Conservation (phyloP, 2,113 vertebrate species). For the Otus sunia region DNA sequence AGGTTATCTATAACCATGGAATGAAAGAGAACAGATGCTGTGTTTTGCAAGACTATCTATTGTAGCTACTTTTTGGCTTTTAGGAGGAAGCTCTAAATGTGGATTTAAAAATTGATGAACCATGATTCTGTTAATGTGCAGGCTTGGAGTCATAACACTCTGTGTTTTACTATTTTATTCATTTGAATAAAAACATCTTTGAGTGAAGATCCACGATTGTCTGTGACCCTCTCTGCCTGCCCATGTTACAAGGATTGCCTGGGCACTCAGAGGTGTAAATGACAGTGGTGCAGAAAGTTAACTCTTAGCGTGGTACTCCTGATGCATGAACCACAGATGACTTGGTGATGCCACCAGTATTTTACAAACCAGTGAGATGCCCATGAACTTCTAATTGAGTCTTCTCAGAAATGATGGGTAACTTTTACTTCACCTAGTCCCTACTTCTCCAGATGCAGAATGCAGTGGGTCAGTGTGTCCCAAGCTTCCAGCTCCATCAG, state of each 20-base stretch:
- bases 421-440: not conserved
- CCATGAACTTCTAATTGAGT: rapidly evolving
- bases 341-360: not conserved
- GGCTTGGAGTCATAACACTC: not conserved
- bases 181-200: not conserved
- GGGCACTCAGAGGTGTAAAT: rapidly evolving
- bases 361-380: not conserved
- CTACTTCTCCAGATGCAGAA: not conserved
- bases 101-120: slow-evolving; percentile 63
- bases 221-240: not conserved
- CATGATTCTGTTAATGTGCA: not conserved
- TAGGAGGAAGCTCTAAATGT: slow-evolving; percentile 28
- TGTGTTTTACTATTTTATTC: slow-evolving; percentile 11
- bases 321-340: not conserved
- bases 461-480: not conserved
- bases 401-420: not conserved
- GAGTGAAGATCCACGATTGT: not conserved
- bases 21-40: slow-evolving; percentile 64
- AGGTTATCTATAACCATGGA: slow-evolving; percentile 66
- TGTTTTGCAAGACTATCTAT: slow-evolving; percentile 43
- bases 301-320: not conserved
- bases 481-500: not conserved
- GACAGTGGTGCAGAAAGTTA: not conserved
- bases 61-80: slow-evolving; percentile 56
- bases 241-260: not conserved